Evolutionary conservation across 2,888 invertebrate species (phyloP), one percentile per base, ranked within the genome.

Genomic region (Timema cristinae): DNA sequence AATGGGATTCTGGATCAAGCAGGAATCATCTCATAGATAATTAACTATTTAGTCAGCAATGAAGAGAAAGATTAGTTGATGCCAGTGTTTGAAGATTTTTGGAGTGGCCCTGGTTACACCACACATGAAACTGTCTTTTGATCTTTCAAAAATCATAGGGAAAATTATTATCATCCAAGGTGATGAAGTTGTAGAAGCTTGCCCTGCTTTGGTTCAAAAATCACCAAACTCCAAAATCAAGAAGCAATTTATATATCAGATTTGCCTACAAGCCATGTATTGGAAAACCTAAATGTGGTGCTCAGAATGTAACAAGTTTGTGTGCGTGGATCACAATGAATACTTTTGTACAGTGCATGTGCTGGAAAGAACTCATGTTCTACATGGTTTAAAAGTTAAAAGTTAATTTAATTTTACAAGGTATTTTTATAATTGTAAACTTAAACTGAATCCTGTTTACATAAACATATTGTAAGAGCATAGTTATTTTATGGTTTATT

Each of bases 231-330:
- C 54, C 1, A 54, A 54, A 54, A 4, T n/a, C 13, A 54, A 54
- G 54, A 54, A 54, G 54, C 54, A 54, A 54, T 11, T n/a, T 54
- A n/a, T 11, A 54, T 54, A n/a, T 54, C 54, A 54, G 54, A 54
- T 54, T 4, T n/a, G 54, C n/a, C 54, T 4, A 54, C 54, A n/a
- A 54, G 54, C 54, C 54, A 54, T 1, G 54, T 11, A 54, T 13
- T 13, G 54, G 54, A 54, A 54, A 54, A 54, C 54, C 54, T 2
- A 54, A 54, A n/a, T 54, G 13, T 4, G 54, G 1, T 54, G 54
- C 4, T 54, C 54, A 54, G 54, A 2, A 4, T 54, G 54, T 54
- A n/a, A 54, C n/a, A 54, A 13, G 2, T 54, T 4, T 4, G 54
- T 54, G 54, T 54, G 54, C n/a, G n/a, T 54, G 54, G n/a, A 54